These are phyloP conservation scores for Drosophila asahinai DNA, from an alignment of 1,140 invertebrate genomes.

Conservation along the genomic window DNA sequence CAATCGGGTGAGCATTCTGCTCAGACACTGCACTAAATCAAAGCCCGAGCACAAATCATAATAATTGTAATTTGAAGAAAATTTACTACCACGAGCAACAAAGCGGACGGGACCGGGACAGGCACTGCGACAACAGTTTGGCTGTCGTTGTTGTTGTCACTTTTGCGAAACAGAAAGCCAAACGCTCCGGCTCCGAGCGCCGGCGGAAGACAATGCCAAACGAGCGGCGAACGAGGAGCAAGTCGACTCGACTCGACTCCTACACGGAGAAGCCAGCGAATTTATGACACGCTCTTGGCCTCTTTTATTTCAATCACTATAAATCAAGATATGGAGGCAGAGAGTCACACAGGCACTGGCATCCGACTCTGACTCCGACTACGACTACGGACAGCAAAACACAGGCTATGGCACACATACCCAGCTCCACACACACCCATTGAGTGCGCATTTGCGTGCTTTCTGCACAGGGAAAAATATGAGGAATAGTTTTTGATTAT, in stretches of 20 bases:
- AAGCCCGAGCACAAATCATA: slow-evolving; percentile 81
- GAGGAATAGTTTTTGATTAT: not conserved
- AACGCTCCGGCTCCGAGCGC: slow-evolving; percentile 28
- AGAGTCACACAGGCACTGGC: slow-evolving; percentile 26
- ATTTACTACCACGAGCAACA: slow-evolving; percentile 77
- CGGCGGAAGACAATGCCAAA: slow-evolving; percentile 77
- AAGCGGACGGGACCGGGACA: slow-evolving; percentile 41
- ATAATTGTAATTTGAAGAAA: slow-evolving; percentile 84
- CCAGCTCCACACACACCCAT: slow-evolving; percentile 22
- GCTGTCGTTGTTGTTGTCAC: slow-evolving; percentile 48
- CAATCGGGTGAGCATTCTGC: slow-evolving; percentile 34
- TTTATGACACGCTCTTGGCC: slow-evolving; percentile 83
- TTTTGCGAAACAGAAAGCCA: slow-evolving; percentile 71
- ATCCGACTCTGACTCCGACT: slow-evolving; percentile 26
- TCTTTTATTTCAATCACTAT: slow-evolving; percentile 84
- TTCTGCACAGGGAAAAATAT: slow-evolving; percentile 11
- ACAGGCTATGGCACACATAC: slow-evolving; percentile 18
- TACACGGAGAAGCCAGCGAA: slow-evolving; percentile 69
- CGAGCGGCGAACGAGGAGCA: slow-evolving; percentile 36
- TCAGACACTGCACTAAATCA: slow-evolving; percentile 74
- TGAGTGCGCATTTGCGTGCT: slow-evolving; percentile 75
- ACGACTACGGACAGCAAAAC: slow-evolving; percentile 16
- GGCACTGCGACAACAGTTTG: slow-evolving; percentile 27
- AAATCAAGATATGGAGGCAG: slow-evolving; percentile 80
- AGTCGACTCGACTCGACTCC: slow-evolving; percentile 18